phyloP scores from a whole-genome alignment of 2,888 invertebrate species.

The Caenorhabditis zanzibari region DNA sequence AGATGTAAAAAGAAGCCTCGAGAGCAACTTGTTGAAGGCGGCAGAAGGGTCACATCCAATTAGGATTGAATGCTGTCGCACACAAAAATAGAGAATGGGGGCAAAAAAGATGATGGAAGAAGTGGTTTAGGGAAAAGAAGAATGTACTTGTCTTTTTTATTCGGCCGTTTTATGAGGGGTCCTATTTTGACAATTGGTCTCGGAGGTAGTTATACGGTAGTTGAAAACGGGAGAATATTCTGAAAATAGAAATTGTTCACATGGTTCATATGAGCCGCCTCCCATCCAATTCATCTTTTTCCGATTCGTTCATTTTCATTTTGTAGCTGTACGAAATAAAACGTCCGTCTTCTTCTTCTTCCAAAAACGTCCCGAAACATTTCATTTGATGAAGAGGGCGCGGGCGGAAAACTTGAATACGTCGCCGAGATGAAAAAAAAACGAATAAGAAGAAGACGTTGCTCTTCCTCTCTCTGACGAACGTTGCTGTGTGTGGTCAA shows the following conservation, averaged over 20 bases:
- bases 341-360: conserved; percentile 17
- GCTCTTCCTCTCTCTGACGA: conserved; percentile 4
- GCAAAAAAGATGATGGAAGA: conserved; percentile 19
- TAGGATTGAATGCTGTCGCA: conserved; percentile 59
- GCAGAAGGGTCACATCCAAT: conserved; percentile 65
- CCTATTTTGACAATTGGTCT: neutral
- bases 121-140: conserved; percentile 1
- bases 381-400: conserved; percentile 35
- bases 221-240: conserved; percentile 2
- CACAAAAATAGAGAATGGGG: conserved; percentile 41
- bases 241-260: conserved; percentile 14
- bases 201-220: conserved; percentile 1
- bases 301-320: conserved; percentile 28
- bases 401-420: conserved; percentile 2
- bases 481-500: conserved; percentile 52
- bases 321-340: conserved; percentile 39
- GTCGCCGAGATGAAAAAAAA: conserved; percentile 10
- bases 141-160: conserved; percentile 12
- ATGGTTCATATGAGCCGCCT: conserved; percentile 4
- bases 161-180: neutral
- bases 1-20: conserved; percentile 39
- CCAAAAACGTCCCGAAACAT: conserved; percentile 7
- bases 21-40: conserved; percentile 63
- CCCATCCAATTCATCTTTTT: conserved; percentile 9
- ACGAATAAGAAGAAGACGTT: conserved; percentile 21